phyloP scores from a whole-genome alignment of 1,140 invertebrate species.

The Macrocentrus cingulum region DNA sequence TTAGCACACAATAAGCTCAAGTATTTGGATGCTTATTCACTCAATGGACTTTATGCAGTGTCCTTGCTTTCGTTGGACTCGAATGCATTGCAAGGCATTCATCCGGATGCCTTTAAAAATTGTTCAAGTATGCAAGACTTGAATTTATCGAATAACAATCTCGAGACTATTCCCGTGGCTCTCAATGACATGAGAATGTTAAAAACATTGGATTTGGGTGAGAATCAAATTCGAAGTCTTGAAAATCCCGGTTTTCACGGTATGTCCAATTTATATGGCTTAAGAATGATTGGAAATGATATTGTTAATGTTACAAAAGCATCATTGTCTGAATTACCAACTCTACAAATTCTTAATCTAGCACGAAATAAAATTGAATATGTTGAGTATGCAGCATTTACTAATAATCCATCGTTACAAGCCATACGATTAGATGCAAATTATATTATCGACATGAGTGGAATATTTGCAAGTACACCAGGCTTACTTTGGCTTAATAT shows the following conservation, averaged over 20 bases:
- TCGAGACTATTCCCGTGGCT: constrained; percentile 73
- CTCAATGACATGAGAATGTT: constrained; percentile 74
- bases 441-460: constrained; percentile 74
- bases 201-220: constrained; percentile 77
- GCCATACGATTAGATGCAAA: constrained; percentile 81
- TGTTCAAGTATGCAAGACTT: constrained; percentile 78
- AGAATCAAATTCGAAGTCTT: constrained; percentile 75
- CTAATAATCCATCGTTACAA: constrained; percentile 73
- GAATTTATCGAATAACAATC: constrained; percentile 79
- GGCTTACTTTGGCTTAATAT: constrained; percentile 81
- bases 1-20: constrained; percentile 76
- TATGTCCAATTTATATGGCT: constrained; percentile 74
- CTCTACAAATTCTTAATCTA: constrained; percentile 77
- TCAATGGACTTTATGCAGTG: constrained; percentile 82
- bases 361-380: constrained; percentile 77
- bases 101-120: constrained; percentile 79
- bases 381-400: constrained; percentile 76
- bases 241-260: constrained; percentile 80
- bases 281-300: constrained; percentile 80
- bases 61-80: constrained; percentile 77
- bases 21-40: constrained; percentile 71
- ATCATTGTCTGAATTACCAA: constrained; percentile 71
- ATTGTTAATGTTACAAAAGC: constrained; percentile 73
- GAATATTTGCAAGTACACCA: constrained; percentile 72
- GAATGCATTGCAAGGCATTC: constrained; percentile 73